These are phyloP conservation scores for Microchrysa polita DNA, from an alignment of 2,888 invertebrate genomes.

Conservation along the genomic window DNA sequence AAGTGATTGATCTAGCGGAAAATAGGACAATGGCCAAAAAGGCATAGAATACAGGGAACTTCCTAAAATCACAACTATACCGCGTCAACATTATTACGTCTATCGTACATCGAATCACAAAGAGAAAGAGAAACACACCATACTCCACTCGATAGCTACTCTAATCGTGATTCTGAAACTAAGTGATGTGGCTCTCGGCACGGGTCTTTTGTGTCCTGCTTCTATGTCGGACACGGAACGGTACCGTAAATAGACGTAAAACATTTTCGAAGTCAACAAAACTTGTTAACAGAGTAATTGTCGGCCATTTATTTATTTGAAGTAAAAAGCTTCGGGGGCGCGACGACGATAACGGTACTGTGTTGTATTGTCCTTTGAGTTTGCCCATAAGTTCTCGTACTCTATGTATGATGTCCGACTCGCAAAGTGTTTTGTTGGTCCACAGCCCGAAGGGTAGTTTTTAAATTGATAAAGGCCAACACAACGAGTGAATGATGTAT, in stretches of 20 bases:
- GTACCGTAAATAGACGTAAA: slow-evolving; percentile 41
- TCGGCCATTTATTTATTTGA: slow-evolving; percentile 64
- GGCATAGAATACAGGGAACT: too few species aligned
- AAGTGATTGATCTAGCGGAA: slow-evolving; percentile 51
- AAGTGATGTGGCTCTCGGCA: too few species aligned
- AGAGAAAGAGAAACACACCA: too few species aligned
- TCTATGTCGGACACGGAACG: too few species aligned
- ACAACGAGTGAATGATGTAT: slow-evolving; percentile 35
- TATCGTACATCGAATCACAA: neutral
- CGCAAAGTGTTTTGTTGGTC: neutral
- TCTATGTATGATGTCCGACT: neutral
- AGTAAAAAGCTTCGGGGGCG: slow-evolving; percentile 48
- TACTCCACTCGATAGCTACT: slow-evolving; percentile 1
- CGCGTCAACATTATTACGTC: neutral
- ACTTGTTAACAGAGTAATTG: slow-evolving; percentile 66
- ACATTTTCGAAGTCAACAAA: slow-evolving; percentile 64
- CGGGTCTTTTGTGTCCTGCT: slow-evolving; percentile 26
- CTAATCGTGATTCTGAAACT: slow-evolving; percentile 6
- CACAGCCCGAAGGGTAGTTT: slow-evolving; percentile 24
- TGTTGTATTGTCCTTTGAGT: slow-evolving; percentile 23
- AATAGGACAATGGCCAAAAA: slow-evolving; percentile 48
- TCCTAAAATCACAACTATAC: slow-evolving; percentile 28
- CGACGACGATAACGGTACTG: neutral
- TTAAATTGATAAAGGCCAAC: slow-evolving; percentile 32
- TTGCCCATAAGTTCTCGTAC: neutral